Percentiles rank a stretch among this genome's conserved stretches.
phyloP scores from a whole-genome alignment of 2,888 invertebrate species.

The Euspilapteryx auroguttella region DNA sequence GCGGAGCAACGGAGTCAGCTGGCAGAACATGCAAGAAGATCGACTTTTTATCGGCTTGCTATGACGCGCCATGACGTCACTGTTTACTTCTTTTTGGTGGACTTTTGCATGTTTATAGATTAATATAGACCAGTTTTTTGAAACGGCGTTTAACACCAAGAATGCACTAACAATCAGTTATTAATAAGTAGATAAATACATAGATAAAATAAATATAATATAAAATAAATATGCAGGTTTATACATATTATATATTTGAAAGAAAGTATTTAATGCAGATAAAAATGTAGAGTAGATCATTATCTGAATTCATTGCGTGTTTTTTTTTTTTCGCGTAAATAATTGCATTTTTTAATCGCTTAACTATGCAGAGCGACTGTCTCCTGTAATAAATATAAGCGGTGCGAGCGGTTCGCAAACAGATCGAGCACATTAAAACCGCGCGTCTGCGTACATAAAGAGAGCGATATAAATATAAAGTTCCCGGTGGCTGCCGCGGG shows the following conservation, averaged over 20 bases:
- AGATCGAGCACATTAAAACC: slow-evolving; percentile 59
- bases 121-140: too few species aligned
- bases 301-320: slow-evolving; percentile 4
- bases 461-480: slow-evolving; percentile 60
- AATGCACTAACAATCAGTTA: too few species aligned
- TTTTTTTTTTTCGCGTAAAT: slow-evolving; percentile 26
- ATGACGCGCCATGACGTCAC: slow-evolving; percentile 60
- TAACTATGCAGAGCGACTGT: slow-evolving; percentile 34
- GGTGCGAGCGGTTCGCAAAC: slow-evolving; percentile 44
- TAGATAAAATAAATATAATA: too few species aligned
- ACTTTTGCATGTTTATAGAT: too few species aligned
- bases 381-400: slow-evolving; percentile 49
- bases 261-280: too few species aligned
- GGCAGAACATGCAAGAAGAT: slow-evolving; percentile 60
- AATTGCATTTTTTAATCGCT: slow-evolving; percentile 58
- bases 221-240: too few species aligned
- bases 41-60: slow-evolving; percentile 56
- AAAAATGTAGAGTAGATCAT: too few species aligned
- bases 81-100: too few species aligned
- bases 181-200: too few species aligned
- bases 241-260: too few species aligned
- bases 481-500: slow-evolving; percentile 55
- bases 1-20: slow-evolving; percentile 49
- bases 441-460: slow-evolving; percentile 59
- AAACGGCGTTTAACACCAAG: too few species aligned